Evolutionary conservation across 2,113 vertebrate genomes (phyloP).

Genomic region (Nothoprocta perdicaria): DNA sequence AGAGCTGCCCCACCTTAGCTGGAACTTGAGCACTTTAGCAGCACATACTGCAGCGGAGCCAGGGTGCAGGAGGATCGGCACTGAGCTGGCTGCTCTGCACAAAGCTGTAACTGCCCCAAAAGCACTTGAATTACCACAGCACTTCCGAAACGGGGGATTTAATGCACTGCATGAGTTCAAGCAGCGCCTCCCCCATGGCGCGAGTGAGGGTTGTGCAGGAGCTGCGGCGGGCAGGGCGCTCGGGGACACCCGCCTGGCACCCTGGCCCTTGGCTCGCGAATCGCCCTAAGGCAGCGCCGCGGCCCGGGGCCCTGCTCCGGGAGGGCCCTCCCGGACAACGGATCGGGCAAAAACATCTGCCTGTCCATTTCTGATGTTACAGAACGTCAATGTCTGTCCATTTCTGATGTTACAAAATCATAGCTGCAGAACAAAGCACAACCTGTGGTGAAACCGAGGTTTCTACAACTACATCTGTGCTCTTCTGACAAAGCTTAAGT

Average conservation of each 20-base stretch:
- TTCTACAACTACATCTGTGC: background rate
- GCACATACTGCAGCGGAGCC: background rate
- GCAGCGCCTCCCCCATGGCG: background rate
- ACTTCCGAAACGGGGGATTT: background rate
- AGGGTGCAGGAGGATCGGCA: background rate
- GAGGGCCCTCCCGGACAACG: rapidly evolving
- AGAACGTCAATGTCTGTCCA: background rate
- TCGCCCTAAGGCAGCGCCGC: background rate
- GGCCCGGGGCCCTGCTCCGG: too few relatives aligned
- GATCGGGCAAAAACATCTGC: background rate
- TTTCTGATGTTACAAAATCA: background rate
- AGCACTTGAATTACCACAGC: rapidly evolving
- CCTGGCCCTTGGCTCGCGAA: too few relatives aligned
- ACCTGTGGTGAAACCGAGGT: background rate
- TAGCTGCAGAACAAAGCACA: background rate
- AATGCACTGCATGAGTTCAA: background rate
- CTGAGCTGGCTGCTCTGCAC: background rate
- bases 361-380: rapidly evolving
- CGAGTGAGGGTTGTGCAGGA: too few relatives aligned
- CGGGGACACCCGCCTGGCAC: too few relatives aligned
- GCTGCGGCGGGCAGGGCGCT: background rate
- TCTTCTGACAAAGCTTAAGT: background rate
- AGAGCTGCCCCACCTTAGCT: conserved; percentile 45
- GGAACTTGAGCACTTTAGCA: background rate
- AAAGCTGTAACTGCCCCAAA: background rate